Evolutionary conservation across 2,888 invertebrate genomes (phyloP).

Genomic region (Agapostemon virescens): DNA sequence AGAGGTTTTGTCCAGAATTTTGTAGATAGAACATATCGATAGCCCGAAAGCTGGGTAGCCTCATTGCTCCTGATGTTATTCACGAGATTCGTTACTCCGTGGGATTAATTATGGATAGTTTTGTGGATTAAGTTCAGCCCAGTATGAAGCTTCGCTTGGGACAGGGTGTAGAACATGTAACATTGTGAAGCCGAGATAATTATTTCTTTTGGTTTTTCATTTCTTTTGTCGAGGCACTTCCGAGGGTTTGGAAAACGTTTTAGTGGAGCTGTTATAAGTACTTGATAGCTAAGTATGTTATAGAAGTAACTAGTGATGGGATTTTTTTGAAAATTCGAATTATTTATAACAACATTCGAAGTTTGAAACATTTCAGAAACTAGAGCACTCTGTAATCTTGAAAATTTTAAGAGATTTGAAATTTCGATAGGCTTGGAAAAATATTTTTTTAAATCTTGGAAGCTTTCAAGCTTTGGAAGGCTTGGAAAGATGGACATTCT

Average conservation of each 20-base stretch:
- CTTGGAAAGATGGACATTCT: too few relatives aligned
- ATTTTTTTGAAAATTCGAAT: too few relatives aligned
- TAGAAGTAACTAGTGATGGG: too few relatives aligned
- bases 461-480: too few relatives aligned
- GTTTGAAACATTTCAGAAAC: too few relatives aligned
- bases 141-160: conserved; percentile 37
- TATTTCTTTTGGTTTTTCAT: neutral
- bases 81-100: conserved; percentile 35
- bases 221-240: neutral
- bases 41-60: conserved; percentile 39
- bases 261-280: conserved; percentile 30
- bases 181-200: conserved; percentile 27
- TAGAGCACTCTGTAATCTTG: too few relatives aligned
- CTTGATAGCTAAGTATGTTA: conserved; percentile 32
- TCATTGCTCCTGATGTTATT: conserved; percentile 39
- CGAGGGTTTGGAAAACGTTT: neutral
- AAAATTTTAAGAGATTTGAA: too few relatives aligned
- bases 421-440: too few relatives aligned
- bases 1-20: conserved; percentile 10
- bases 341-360: too few relatives aligned
- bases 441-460: too few relatives aligned
- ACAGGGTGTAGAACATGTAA: conserved; percentile 28
- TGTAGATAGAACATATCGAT: conserved; percentile 30
- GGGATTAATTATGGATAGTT: conserved; percentile 36
- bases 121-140: conserved; percentile 42